Conservation (phyloP, 2,113 vertebrate genomes). For the Semicossyphus pulcher region DNA sequence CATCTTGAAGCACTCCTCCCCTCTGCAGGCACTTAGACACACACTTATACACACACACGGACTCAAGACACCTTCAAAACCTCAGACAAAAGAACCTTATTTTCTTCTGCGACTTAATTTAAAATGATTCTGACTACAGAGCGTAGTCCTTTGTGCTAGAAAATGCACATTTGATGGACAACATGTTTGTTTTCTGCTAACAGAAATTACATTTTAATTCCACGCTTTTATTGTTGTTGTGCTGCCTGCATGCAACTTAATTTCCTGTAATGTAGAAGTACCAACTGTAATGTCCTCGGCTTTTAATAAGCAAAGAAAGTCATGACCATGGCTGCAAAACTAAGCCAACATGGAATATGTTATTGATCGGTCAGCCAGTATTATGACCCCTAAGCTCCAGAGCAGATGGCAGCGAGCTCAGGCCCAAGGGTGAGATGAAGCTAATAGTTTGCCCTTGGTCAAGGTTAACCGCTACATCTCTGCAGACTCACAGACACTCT, state of each 20-base stretch:
- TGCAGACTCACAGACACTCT: not conserved
- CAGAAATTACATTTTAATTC: conserved; percentile 30
- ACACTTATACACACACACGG: not conserved
- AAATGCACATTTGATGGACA: conserved; percentile 16
- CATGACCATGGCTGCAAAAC: conserved; percentile 11
- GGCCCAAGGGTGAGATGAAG: conserved; percentile 64
- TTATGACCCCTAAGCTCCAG: conserved; percentile 55
- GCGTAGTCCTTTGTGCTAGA: not conserved
- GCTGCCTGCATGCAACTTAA: conserved; percentile 1
- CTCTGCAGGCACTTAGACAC: conserved; percentile 14
- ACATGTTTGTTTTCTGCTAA: conserved; percentile 11
- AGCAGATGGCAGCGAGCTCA: conserved; percentile 72
- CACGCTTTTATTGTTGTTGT: conserved; percentile 2
- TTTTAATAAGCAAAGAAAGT: conserved; percentile 47
- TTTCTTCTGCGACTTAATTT: conserved; percentile 14
- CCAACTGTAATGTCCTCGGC: conserved; percentile 15
- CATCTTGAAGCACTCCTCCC: conserved; percentile 33
- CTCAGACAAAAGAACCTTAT: conserved; percentile 10
- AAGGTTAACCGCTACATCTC: conserved; percentile 66
- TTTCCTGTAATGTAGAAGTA: conserved; percentile 1
- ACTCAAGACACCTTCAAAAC: conserved; percentile 10
- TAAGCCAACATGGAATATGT: conserved; percentile 60
- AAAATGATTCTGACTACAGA: conserved; percentile 23
- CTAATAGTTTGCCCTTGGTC: conserved; percentile 71
- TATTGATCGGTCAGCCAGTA: conserved; percentile 64